phyloP scores from a whole-genome alignment of 2,113 vertebrate species.

The Bombycilla garrulus region DNA sequence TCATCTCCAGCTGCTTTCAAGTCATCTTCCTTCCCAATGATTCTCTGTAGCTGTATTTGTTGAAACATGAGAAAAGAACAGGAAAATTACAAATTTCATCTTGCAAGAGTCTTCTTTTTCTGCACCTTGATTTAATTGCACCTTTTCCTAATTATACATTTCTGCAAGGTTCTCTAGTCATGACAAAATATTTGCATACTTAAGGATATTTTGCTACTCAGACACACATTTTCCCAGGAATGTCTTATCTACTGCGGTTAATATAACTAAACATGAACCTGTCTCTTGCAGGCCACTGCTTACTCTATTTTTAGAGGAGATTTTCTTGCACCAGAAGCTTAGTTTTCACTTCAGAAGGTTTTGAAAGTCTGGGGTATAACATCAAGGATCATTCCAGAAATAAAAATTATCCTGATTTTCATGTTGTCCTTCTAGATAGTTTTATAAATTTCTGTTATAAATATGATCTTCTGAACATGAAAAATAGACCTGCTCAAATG shows the following conservation, averaged over 20 bases:
- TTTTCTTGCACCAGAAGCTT: not conserved
- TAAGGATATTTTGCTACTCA: not conserved
- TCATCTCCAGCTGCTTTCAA: conserved; percentile 46
- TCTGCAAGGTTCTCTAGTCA: not conserved
- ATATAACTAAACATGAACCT: not conserved
- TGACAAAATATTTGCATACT: not conserved
- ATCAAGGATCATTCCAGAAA: not conserved
- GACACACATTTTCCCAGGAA: not conserved
- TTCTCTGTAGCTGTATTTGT: conserved; percentile 86
- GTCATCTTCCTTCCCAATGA: conserved; percentile 85
- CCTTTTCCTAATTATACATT: not conserved
- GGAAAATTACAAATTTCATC: not conserved
- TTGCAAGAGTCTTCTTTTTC: not conserved
- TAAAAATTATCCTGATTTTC: not conserved
- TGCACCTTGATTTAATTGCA: not conserved
- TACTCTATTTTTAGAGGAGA: not conserved
- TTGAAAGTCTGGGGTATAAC: not conserved
- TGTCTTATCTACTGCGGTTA: not conserved
- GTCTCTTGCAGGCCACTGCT: not conserved
- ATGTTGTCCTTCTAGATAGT: not conserved
- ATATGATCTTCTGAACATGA: not conserved
- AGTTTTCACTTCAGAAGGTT: not conserved
- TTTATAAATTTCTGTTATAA: not conserved
- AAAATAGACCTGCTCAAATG: not conserved
- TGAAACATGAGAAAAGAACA: conserved; percentile 23